These are phyloP conservation scores for Python bivittatus DNA, from an alignment of 2,113 vertebrate genomes.

Conservation along the genomic window DNA sequence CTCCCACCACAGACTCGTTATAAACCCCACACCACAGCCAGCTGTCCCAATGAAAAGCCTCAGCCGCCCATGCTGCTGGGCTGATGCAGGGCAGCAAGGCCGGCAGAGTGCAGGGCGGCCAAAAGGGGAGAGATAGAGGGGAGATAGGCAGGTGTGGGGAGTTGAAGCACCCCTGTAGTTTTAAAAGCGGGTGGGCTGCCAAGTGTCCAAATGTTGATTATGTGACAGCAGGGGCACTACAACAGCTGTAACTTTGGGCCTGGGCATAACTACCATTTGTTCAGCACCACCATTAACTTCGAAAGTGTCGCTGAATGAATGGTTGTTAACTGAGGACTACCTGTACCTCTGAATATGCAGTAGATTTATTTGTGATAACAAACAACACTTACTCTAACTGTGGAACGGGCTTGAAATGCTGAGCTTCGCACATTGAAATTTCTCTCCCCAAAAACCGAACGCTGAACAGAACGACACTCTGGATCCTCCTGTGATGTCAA, in stretches of 20 bases:
- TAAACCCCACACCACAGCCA: not conserved
- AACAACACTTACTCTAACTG: constrained; percentile 78
- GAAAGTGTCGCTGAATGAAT: not conserved
- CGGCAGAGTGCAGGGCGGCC: not conserved
- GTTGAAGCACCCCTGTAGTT: not conserved
- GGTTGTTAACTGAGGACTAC: not conserved
- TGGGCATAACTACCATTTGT: not conserved
- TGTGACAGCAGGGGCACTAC: not conserved
- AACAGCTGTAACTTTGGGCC: not conserved
- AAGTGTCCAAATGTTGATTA: not conserved
- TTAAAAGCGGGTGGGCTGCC: not conserved
- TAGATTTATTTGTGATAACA: constrained; percentile 43
- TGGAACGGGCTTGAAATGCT: constrained; percentile 70
- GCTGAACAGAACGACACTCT: constrained; percentile 74
- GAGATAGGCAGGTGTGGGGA: not conserved
- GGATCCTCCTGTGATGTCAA: constrained; percentile 81
- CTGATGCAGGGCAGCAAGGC: not conserved
- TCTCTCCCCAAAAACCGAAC: constrained; percentile 94
- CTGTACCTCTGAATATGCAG: constrained; percentile 23
- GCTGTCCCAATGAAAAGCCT: not conserved
- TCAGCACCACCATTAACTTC: not conserved
- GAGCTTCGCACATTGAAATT: constrained; percentile 87
- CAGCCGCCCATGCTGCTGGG: not conserved
- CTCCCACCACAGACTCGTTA: not conserved
- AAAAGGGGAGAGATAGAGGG: not conserved